phyloP scores from a whole-genome alignment of 2,113 vertebrate genomes.

The Etheostoma spectabile region DNA sequence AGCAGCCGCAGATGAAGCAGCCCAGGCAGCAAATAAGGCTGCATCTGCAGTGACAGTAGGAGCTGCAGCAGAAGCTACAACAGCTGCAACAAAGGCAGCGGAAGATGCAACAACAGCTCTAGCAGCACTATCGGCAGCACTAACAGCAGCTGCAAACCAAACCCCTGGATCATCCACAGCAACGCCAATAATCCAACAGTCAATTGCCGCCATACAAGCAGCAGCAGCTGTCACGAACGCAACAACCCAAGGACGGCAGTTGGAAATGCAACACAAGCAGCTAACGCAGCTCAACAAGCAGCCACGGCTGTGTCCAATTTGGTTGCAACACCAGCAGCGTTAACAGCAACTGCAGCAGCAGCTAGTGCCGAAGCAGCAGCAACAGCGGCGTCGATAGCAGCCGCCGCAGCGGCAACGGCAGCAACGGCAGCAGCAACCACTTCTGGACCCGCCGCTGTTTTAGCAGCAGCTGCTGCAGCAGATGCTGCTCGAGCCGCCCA shows the following conservation, averaged over 20 bases:
- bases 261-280: neutral
- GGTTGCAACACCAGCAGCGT: too few relatives aligned
- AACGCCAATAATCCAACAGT: neutral
- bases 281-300: neutral
- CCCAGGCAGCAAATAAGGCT: neutral
- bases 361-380: neutral
- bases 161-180: neutral
- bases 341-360: too few relatives aligned
- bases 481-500: neutral
- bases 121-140: neutral
- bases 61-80: neutral
- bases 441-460: neutral
- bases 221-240: neutral
- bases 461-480: neutral
- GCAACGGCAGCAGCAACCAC: neutral
- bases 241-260: neutral
- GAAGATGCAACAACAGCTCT: neutral
- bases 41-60: neutral
- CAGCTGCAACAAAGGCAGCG: neutral
- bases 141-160: neutral
- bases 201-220: neutral
- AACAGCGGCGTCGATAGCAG: neutral
- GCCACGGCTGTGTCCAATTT: accelerated
- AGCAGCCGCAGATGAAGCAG: neutral
- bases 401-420: neutral